These are phyloP conservation scores for Argya squamiceps DNA, from an alignment of 2,797 vertebrate genomes.

Conservation along the genomic window DNA sequence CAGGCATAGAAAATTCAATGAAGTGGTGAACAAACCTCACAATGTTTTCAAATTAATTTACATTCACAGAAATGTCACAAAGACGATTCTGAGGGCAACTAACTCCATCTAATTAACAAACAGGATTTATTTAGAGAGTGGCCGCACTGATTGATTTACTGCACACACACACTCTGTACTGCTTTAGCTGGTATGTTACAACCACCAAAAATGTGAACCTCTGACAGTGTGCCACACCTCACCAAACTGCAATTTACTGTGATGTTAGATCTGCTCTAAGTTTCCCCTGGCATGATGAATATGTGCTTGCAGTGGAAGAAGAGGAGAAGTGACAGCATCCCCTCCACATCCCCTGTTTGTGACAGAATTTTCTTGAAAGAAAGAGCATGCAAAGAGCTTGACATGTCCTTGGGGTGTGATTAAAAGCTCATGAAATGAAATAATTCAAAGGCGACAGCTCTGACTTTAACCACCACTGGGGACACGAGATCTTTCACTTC, in stretches of 20 bases:
- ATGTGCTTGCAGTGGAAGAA: neutral
- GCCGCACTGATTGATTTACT: neutral
- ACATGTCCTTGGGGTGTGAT: neutral
- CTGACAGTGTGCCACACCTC: neutral
- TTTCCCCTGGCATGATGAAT: neutral
- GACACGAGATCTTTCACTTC: constrained; percentile 8
- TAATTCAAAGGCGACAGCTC: constrained; percentile 15
- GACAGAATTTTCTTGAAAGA: neutral
- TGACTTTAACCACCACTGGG: neutral
- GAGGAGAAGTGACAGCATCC: neutral
- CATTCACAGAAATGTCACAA: neutral
- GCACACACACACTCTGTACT: neutral
- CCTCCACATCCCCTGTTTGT: neutral
- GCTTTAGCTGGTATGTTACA: neutral
- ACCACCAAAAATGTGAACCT: neutral
- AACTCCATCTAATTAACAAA: neutral
- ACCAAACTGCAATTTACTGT: neutral
- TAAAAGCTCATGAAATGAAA: constrained; percentile 29
- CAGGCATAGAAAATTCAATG: neutral
- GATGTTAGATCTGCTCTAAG: neutral
- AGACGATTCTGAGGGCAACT: neutral
- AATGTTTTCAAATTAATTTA: neutral
- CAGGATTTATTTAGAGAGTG: neutral
- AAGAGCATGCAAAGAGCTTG: neutral
- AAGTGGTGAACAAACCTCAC: neutral